Evolutionary conservation across 1,140 invertebrate genomes (phyloP).

Genomic region (Neodiprion virginianus): DNA sequence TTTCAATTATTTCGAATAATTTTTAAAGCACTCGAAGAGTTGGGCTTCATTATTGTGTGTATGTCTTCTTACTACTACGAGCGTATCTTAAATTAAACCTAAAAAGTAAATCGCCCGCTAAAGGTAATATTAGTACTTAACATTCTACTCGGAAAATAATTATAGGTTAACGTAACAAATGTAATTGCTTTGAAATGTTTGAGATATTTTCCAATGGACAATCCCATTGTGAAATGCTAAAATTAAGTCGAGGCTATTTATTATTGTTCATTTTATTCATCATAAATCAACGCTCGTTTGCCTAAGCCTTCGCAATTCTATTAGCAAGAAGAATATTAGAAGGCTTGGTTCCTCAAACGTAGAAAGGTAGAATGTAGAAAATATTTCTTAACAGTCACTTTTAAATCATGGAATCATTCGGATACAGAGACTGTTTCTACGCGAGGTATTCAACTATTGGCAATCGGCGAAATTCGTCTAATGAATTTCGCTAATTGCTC

Average conservation of each 20-base stretch:
- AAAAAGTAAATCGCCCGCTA: not conserved
- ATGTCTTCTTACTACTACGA: not conserved
- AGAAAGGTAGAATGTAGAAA: not conserved
- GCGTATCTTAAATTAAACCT: not conserved
- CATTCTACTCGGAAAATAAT: not conserved
- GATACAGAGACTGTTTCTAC: no score
- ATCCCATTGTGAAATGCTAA: constrained; percentile 2
- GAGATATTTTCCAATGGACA: not conserved
- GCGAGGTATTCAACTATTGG: no score
- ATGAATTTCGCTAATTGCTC: no score
- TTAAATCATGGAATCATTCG: not conserved
- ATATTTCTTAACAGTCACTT: not conserved
- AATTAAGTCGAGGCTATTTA: constrained; percentile 3
- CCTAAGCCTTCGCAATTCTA: not conserved
- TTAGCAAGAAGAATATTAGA: not conserved
- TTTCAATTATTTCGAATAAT: not conserved
- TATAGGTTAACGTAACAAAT: not conserved
- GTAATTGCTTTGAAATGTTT: not conserved
- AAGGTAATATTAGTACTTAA: not conserved
- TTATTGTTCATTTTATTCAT: not conserved
- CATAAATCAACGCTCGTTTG: not conserved
- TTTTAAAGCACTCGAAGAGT: not conserved
- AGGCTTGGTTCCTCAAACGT: not conserved
- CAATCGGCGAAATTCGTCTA: no score
- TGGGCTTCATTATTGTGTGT: not conserved